Evolutionary conservation across 2,888 invertebrate genomes (phyloP), one percentile per base, ranked within the genome.

Genomic region (Volucella bombylans): DNA sequence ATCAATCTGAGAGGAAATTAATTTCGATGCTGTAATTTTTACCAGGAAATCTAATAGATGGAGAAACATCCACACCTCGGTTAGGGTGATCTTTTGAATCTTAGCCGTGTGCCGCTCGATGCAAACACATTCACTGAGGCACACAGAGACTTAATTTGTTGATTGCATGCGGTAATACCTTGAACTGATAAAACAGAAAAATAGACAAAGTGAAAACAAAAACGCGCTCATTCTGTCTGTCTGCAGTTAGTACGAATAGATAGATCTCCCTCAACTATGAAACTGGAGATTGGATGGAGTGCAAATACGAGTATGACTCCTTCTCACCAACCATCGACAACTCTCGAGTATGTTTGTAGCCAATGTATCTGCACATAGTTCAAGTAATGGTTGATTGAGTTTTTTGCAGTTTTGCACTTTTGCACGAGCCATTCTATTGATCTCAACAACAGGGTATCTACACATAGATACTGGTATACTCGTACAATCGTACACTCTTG

Each of bases 371-470:
- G 57, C 61, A 65, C 77, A 54, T 65, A 69, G 65, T 76, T 52
- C 47, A 47, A 14, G 23, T 47, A 55, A 50, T 81, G 71, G 76
- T 54, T 72, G 81, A 85, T 85, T 81, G 85, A 77, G 77, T 76
- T 85, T 31, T 85, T 76, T 85, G 83, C 83, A 85, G 74, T 76
- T 85, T 85, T 85, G 83, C 80, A 85, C 81, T 81, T 81, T 85
- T 85, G 72, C 81, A 85, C 85, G 72, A 85, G 85, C 85, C 81
- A 85, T 85, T 83, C 79, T 79, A 83, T 73, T 47, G 62, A 57
- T 65, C 71, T 10, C 54, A 77, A 45, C 59, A 57, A 45, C 43
- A 41, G n/a, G n/a, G 23, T 47, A 49, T 18, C 50, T 31, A 11
- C 31, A 54, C n/a, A 43, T 38, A 57, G 39, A 52, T 71, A 64